Conservation (phyloP, 92 coral and sea anemone species). For the Porites lobata region DNA sequence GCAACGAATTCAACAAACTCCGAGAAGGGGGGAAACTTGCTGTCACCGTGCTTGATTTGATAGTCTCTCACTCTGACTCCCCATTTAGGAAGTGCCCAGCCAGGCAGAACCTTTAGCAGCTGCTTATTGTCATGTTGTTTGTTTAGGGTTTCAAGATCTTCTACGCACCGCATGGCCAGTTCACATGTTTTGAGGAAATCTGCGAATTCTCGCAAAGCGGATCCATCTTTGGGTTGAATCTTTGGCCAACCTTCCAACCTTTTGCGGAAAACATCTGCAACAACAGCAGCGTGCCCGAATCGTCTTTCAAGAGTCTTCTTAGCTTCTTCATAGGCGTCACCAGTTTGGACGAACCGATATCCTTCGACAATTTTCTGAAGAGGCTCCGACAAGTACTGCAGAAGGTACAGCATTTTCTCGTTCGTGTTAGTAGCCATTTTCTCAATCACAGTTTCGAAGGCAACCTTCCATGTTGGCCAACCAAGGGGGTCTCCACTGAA, state of each 20-base stretch:
- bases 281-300: conserved; percentile 76
- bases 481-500: conserved; percentile 60
- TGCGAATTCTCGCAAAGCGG: conserved; percentile 55
- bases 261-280: conserved; percentile 64
- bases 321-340: conserved; percentile 48
- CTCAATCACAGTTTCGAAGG: conserved; percentile 68
- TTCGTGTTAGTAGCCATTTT: conserved; percentile 38
- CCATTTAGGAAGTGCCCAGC: conserved; percentile 76
- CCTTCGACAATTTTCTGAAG: conserved; percentile 67
- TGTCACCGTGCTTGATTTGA: conserved; percentile 54
- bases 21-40: conserved; percentile 62
- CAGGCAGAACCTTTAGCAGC: conserved; percentile 56
- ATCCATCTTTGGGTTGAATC: conserved; percentile 64
- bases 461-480: conserved; percentile 64
- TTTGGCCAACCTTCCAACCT: conserved; percentile 64
- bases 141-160: conserved; percentile 63
- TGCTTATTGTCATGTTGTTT: conserved; percentile 65
- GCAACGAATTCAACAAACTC: conserved; percentile 66
- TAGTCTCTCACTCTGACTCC: conserved; percentile 61
- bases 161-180: conserved; percentile 61
- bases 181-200: conserved; percentile 68
- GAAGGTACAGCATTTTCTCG: conserved; percentile 50
- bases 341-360: conserved; percentile 58
- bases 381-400: conserved; percentile 53
- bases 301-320: too few species aligned